These are phyloP conservation scores for Hylyphantes graminicola DNA, from an alignment of 1,140 invertebrate species.

Conservation along the genomic window DNA sequence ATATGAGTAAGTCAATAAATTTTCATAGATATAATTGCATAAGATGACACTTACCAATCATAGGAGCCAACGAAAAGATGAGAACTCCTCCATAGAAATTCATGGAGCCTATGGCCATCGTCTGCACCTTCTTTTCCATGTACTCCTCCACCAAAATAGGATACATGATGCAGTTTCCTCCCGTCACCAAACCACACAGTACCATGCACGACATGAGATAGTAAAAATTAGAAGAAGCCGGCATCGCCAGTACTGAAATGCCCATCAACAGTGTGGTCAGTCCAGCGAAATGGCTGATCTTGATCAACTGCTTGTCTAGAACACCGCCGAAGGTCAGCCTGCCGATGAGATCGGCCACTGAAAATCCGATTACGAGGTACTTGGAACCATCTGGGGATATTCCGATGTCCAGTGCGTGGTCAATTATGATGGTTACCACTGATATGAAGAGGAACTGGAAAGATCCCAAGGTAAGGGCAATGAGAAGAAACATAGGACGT, in stretches of 20 bases:
- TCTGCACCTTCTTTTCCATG: conserved; percentile 34
- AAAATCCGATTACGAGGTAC: conserved; percentile 51
- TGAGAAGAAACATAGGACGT: conserved; percentile 29
- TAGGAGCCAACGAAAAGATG: conserved; percentile 14
- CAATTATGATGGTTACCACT: conserved; percentile 59
- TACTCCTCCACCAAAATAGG: conserved; percentile 40
- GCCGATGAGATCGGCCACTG: conserved; percentile 58
- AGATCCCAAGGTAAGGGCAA: conserved; percentile 14
- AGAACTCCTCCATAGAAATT: conserved; percentile 44
- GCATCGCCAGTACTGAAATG: conserved; percentile 13
- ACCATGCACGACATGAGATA: conserved; percentile 3
- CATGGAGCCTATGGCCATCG: conserved; percentile 31
- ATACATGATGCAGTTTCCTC: conserved; percentile 30
- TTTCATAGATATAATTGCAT: background rate
- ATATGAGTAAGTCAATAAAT: no score
- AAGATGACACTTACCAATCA: conserved; percentile 33
- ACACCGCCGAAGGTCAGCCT: conserved; percentile 47
- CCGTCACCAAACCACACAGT: conserved; percentile 24
- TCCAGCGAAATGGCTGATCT: conserved; percentile 5
- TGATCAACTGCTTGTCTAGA: conserved; percentile 29
- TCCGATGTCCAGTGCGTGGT: conserved; percentile 54
- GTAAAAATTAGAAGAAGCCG: conserved; percentile 5
- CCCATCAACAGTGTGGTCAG: conserved; percentile 23
- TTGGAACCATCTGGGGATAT: conserved; percentile 10
- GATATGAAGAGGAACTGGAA: conserved; percentile 50